Evolutionary conservation across 2,797 vertebrate genomes (phyloP), one percentile per base, ranked within the genome.

Genomic region (Myotis planiceps): DNA sequence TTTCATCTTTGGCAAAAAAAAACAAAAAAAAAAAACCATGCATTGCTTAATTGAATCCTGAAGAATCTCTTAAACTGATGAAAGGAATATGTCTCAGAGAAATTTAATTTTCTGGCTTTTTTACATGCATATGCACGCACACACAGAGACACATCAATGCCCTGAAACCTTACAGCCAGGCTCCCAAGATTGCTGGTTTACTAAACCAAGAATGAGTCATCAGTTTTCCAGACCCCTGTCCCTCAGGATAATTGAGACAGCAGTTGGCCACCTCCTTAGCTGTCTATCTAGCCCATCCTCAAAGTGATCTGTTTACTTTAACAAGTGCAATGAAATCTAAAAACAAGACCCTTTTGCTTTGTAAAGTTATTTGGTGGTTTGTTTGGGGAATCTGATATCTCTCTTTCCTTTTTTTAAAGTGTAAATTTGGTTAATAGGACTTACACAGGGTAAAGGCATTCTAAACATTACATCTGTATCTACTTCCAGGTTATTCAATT

Each of bases 11-110:
- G 75, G 92, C 87, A 89, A 97, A 95, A 97, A 97, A 95, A 8
- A 51, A 51, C 21, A 21, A 3, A 51, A 95, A 8, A 51, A 51
- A 53, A 21, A 3, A 51, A 2, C 9, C 69, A 96, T 66, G 47
- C 60, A 66, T 81, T 81, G 53, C 92, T 97, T 97, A 98, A 98
- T 97, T 97, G 96, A 98, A 98, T 98, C 94, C 96, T 98, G 97
- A 90, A 96, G 93, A 97, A 81, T 97, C 92, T 97, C 93, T 97
- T 97, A 96, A 87, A 60, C 78, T 45, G 90, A 97, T 98, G 97
- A 98, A 98, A 98, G 92, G 72, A 86, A 96, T 92, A 39, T 45
- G 87, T 97, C 95, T 97, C 96, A 88, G 97, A 96, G 76, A 98
- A 97, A 96, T 76, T 79, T 71, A 78, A 78, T 63, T 94, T 79